These are phyloP conservation scores for Drosophila ambigua DNA, from an alignment of 1,140 invertebrate genomes.

Conservation along the genomic window DNA sequence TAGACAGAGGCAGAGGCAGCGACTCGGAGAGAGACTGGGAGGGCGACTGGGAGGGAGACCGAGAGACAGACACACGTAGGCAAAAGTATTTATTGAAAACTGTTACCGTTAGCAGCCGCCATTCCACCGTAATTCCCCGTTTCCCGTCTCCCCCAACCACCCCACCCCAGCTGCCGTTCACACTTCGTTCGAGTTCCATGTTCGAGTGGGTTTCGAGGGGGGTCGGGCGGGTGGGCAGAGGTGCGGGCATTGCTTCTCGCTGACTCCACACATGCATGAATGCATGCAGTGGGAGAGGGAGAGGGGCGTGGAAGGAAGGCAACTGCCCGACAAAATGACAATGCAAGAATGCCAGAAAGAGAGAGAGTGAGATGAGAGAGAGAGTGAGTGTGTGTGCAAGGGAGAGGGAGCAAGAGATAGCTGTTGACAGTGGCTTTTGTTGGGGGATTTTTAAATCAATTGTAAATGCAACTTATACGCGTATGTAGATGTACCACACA, in stretches of 20 bases:
- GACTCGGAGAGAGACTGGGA: background rate
- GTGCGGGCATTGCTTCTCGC: conserved; percentile 44
- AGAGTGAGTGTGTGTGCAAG: background rate
- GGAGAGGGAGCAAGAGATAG: background rate
- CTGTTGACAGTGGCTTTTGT: conserved; percentile 70
- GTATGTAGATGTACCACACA: conserved; percentile 3
- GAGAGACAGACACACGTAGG: conserved; percentile 38
- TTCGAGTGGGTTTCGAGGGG: conserved; percentile 28
- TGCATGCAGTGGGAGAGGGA: conserved; percentile 11
- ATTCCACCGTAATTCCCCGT: background rate
- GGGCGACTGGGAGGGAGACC: background rate
- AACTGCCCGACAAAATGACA: conserved; percentile 63
- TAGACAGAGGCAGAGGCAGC: conserved; percentile 14
- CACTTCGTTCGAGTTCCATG: conserved; percentile 27
- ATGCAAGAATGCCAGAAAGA: conserved; percentile 47
- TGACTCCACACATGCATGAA: conserved; percentile 40
- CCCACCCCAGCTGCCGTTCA: conserved; percentile 40
- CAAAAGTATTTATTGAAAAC: conserved; percentile 80
- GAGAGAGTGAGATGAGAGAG: background rate
- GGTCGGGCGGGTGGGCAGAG: conserved; percentile 36
- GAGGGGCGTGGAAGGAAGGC: conserved; percentile 17
- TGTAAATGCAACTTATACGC: conserved; percentile 74
- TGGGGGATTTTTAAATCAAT: conserved; percentile 74
- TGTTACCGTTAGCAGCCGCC: conserved; percentile 73
- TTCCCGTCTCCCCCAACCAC: too few relatives aligned